Evolutionary conservation across 2,113 vertebrate genomes (phyloP), one percentile per base, ranked within the genome.

Genomic region (Myanophis thanlyinensis): DNA sequence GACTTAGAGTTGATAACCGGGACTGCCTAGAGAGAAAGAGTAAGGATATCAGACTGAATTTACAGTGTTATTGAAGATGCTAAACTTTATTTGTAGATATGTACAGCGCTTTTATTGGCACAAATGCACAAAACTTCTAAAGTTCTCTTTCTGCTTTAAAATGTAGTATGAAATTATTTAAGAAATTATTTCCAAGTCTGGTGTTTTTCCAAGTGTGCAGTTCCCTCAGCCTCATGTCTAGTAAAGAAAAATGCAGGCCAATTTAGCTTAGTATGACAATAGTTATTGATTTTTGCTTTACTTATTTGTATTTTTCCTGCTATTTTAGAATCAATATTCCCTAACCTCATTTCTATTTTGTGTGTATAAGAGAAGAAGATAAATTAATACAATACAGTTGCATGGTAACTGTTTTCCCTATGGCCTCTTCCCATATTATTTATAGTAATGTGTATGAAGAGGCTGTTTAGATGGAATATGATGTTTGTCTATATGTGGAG

Each of bases 1-100:
- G 94, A 92, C 95, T 96, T 94, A 91, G 93, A 94, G 94, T 93
- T 95, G 93, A 93, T 96, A 93, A 95, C 94, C 95, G 93, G 94
- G 93, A 94, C 94, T 93, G 95, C 93, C 95, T 95, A 92, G 94
- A 92, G 93, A 92, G 93, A 94, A 94, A 95, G 95, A 93, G 93
- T 93, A 94, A 95, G 94, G 93, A 94, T 95, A 90, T 94, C 95
- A 87, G 89, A 89, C 93, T 96, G 95, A 92, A 23, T 40, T 25
- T 49, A 4, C 89, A 87, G 91, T 93, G 87, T 1, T 52, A 88
- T 94, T 97, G 88, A 56, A 95, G 93, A 94, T 96, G 92, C 1
- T 91, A 88, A 27, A 88, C 91, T 94, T 95, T 95, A 94, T 12
- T 30, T 85, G 88, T 46, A 20, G 0, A 0, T 40, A 73, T 86